A percentile compares a stretch with the other conserved stretches of the same genome.
Evolutionary conservation across 2,797 vertebrate genomes (phyloP).

Genomic region (Sternotherus odoratus): DNA sequence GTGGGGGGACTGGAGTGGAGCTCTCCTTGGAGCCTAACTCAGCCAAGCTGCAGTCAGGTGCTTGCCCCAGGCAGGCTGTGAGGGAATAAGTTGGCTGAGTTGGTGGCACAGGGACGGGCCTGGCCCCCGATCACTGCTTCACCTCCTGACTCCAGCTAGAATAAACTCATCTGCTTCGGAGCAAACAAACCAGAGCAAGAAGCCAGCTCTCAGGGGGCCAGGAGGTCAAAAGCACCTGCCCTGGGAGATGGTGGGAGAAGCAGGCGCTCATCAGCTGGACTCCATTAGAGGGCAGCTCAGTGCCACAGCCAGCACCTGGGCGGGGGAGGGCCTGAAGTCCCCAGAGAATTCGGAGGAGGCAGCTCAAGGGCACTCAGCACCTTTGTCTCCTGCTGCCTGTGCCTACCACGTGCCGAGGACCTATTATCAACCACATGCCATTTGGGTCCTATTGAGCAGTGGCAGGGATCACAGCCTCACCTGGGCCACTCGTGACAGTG

Average conservation of each 20-base stretch:
- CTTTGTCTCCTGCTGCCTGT: background rate
- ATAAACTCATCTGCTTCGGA: background rate
- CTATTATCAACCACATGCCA: background rate
- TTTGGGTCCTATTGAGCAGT: fast-evolving
- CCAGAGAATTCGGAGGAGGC: background rate
- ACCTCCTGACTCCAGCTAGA: too few relatives aligned
- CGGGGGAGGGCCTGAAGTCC: background rate
- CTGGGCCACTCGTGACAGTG: background rate
- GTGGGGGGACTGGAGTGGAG: too few relatives aligned
- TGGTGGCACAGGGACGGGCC: background rate
- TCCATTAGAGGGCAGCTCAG: background rate
- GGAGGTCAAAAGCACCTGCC: background rate
- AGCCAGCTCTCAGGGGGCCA: background rate
- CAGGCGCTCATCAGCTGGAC: background rate
- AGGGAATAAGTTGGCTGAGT: background rate
- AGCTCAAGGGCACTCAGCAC: background rate
- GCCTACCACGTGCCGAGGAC: background rate
- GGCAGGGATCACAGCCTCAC: background rate
- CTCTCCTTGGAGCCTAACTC: background rate
- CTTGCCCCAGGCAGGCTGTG: background rate
- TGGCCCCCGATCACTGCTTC: background rate
- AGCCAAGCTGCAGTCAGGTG: background rate
- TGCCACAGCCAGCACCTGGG: background rate
- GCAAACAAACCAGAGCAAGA: background rate
- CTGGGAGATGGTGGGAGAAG: background rate